Evolutionary conservation across 1,140 invertebrate species (phyloP), one percentile per base, ranked within the genome.

Genomic region (Nautilus pompilius): DNA sequence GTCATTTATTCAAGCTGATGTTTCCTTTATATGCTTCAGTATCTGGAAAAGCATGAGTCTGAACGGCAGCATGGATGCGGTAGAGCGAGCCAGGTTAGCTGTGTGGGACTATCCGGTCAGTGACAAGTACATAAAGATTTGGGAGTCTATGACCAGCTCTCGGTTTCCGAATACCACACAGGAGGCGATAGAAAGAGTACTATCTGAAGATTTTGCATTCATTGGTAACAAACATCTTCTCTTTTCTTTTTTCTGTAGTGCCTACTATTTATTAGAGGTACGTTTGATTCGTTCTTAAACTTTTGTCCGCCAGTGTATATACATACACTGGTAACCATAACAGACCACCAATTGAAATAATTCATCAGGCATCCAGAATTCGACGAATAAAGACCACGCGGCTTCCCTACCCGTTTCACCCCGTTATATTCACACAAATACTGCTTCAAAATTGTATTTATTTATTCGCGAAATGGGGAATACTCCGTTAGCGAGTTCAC

Each of bases 81-180:
- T 94, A 0, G 93, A 98, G 76, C 83, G 95, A 54, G 91, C 95
- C 0, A 93, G 96, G 80, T 79, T 98, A 15, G 95, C 96, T 0
- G 96, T 99, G 0, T 99, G 96, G 96, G 96, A 99, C 80, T 99
- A 98, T 82, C 96, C 96, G 0, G 94, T 98, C 0, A 95, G 93
- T 71, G 95, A 99, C 80, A 98, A 96, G 74, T 99, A 96, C 80
- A 98, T 94, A 1, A 98, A 98, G 81, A 96, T 99, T 88, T 97
- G 95, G 90, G 91, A 96, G 78, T 93, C 93, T 0, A 99, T 99
- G 95, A 89, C 91, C 73, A 93, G 96, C 69, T 90, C 93, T 0
- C 87, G 85, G 0, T 86, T 98, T 24, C 95, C 96, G 0, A 84
- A 86, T 20, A 87, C 84, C 2, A 85, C 90, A 5, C 88, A 92